phyloP scores from a whole-genome alignment of 2,888 invertebrate species.

The Leptinotarsa juncta region DNA sequence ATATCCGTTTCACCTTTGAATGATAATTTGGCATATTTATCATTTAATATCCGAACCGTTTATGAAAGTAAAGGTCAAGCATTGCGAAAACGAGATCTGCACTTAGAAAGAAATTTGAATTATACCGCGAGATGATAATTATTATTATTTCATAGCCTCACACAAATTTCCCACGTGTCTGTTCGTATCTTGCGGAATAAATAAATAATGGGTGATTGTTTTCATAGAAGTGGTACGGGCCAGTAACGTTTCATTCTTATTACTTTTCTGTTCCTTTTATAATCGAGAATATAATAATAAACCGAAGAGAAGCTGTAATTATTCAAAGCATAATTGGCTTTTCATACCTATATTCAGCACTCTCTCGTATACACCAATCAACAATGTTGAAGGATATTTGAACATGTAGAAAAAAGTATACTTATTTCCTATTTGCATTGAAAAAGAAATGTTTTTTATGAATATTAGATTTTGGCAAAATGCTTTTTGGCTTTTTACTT shows the following conservation, averaged over 20 bases:
- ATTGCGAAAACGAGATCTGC: neutral
- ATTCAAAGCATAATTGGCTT: too few species aligned
- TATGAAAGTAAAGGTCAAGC: neutral
- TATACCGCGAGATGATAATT: conserved; percentile 11
- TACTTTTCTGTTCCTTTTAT: neutral
- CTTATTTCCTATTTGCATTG: too few species aligned
- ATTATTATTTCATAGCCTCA: conserved; percentile 25
- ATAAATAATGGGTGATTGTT: conserved; percentile 31
- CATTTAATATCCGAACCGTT: neutral
- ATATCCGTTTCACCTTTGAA: neutral
- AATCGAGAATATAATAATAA: too few species aligned
- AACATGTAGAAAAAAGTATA: too few species aligned
- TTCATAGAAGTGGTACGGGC: conserved; percentile 27
- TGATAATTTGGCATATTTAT: neutral
- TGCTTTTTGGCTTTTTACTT: too few species aligned
- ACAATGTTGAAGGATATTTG: too few species aligned
- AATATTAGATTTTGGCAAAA: too few species aligned
- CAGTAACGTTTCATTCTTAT: conserved; percentile 22
- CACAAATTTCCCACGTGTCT: conserved; percentile 34
- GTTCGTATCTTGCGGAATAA: conserved; percentile 32
- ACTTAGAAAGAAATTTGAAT: conserved; percentile 18
- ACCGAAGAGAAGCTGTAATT: too few species aligned
- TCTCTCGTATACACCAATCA: too few species aligned
- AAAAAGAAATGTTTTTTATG: too few species aligned
- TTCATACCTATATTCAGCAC: too few species aligned